Conservation (phyloP, 30 jellyfish, hydroid and myxozoan species). For the Cassiopea andromeda region DNA sequence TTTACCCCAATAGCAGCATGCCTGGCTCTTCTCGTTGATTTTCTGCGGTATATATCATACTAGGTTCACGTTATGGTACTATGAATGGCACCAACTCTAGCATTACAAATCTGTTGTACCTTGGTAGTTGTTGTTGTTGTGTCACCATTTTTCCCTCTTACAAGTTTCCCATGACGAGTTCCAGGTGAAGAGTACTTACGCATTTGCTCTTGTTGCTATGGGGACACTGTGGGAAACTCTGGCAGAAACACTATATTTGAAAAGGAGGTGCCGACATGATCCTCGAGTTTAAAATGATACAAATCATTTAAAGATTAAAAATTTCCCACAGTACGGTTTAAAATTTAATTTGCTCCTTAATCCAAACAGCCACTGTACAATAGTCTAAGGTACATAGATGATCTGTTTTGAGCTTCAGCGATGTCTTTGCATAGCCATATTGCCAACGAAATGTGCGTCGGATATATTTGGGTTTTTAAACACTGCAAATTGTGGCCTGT, state of each 20-base stretch:
- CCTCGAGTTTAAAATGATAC: not conserved
- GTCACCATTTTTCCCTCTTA: not conserved
- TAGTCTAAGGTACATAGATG: conserved; percentile 3
- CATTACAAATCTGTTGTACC: no score
- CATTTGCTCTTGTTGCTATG: not conserved
- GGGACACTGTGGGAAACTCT: not conserved
- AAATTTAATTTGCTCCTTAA: not conserved
- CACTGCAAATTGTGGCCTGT: not conserved
- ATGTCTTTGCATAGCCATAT: not conserved
- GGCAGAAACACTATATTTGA: conserved; percentile 4
- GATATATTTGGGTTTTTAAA: conserved; percentile 2
- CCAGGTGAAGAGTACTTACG: conserved; percentile 12
- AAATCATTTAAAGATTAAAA: conserved; percentile 10
- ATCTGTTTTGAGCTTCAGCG: conserved; percentile 18
- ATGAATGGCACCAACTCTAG: no score
- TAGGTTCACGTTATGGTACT: no score
- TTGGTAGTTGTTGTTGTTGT: not conserved
- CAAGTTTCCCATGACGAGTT: not conserved
- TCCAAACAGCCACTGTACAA: conserved; percentile 14
- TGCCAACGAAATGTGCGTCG: not conserved
- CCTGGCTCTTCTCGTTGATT: no score
- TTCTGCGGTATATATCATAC: no score
- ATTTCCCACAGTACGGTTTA: conserved; percentile 18
- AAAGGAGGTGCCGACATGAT: conserved; percentile 33
- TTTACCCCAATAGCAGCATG: no score